Evolutionary conservation across 2,113 vertebrate species (phyloP).

Genomic region (Carlito syrichta): DNA sequence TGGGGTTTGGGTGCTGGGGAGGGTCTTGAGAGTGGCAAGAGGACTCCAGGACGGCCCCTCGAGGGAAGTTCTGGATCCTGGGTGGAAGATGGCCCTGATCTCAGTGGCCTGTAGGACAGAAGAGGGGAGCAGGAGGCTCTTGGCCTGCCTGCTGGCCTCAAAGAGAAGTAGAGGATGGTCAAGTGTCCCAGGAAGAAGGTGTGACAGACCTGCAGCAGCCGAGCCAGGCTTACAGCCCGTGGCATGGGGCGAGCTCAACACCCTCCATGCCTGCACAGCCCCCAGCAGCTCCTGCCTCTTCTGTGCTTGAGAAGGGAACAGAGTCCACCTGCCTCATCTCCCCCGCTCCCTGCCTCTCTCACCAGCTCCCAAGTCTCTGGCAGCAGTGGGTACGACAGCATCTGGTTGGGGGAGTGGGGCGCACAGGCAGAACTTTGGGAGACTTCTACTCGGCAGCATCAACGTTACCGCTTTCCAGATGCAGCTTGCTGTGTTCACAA

Average conservation of each 20-base stretch:
- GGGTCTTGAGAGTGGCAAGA: not conserved
- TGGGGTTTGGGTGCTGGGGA: not conserved
- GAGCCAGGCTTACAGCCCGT: not conserved
- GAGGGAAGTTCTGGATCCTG: not conserved
- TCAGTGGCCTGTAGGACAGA: not conserved
- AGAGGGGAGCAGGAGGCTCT: not conserved
- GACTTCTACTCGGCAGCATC: too few relatives aligned
- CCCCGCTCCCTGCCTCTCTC: not conserved
- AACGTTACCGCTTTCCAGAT: constrained; percentile 54
- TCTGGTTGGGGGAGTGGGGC: not conserved
- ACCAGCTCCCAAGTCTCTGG: constrained; percentile 33
- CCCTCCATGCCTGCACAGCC: not conserved
- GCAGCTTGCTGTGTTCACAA: constrained; percentile 35
- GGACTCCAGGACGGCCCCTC: not conserved
- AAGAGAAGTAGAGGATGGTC: not conserved
- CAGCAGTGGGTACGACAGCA: not conserved
- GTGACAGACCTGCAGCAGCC: not conserved
- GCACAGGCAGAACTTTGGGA: too few relatives aligned
- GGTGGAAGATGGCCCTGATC: not conserved
- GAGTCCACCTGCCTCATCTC: not conserved
- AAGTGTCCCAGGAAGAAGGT: not conserved
- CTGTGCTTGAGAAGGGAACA: not conserved
- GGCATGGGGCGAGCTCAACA: not conserved
- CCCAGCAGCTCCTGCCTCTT: not conserved
- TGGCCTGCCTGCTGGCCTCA: not conserved